Base-by-base conservation (phyloP, 2,113 vertebrate species). In the Nanger granti region DNA sequence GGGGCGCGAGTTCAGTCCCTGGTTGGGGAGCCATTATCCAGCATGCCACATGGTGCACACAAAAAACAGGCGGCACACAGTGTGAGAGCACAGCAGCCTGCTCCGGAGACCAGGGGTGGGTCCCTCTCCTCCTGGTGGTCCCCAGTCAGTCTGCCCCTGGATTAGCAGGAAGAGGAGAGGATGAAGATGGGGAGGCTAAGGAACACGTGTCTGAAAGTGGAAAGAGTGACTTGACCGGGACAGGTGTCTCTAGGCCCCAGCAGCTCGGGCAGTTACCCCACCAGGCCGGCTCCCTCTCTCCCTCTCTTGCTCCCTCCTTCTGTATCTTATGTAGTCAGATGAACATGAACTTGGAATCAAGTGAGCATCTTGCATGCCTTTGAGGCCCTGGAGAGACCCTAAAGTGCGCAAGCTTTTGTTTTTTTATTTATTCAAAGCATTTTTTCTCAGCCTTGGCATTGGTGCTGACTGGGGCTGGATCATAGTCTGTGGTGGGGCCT, bases 351-450 rank as follows among this genome's bases (percentile, higher is more conserved):
- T 54, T 57, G 34, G 55, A 49, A 26, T 55, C 31, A 5, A 2
- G 55, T 12, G 11, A 7, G 26, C 7, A 7, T 92, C 34, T 79
- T 34, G 0, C 34, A 37, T 3, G 26, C 24, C 80, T 7, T 0
- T 18, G 60, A 87, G 69, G 41, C 69, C 52, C 59, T 37, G 17
- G 73, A 26, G 41, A 82, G 64, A 54, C 80, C n/a, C 47, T 24
- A 1, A 29, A 26, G 31, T 20, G 3, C 87, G 69, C 49, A 57
- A 4, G 11, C 11, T 2, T 37, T 55, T 31, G 54, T 86, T 59
- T 60, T 12, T 15, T 22, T 80, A 5, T 9, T 47, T n/a, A 59
- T 26, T 28, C n/a, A 47, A 76, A 85, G 13, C 22, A 28, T 37
- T 24, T 18, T 26, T 64, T 47, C 57, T 92, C 57, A 54, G 6